These are phyloP conservation scores for Parnassius orleans DNA, from an alignment of 2,888 invertebrate genomes.

Conservation along the genomic window DNA sequence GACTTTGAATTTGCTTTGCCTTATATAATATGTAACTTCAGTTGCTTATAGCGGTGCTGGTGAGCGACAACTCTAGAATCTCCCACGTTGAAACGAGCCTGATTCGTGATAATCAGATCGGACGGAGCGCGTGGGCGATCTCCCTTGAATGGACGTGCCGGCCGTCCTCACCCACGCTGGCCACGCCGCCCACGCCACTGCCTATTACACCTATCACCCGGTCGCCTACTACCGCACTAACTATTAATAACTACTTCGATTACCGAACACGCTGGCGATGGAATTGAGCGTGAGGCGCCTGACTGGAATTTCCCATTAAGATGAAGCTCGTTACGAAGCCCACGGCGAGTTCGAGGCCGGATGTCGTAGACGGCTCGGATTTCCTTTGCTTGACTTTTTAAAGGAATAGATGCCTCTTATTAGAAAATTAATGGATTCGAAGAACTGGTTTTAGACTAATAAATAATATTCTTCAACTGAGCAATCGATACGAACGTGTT, in stretches of 20 bases:
- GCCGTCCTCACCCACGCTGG: slow-evolving; percentile 49
- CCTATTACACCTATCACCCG: slow-evolving; percentile 38
- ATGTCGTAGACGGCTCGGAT: slow-evolving; percentile 3
- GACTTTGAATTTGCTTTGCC: no score
- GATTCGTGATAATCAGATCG: slow-evolving; percentile 57
- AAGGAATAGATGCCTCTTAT: background rate
- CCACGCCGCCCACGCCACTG: slow-evolving; percentile 35
- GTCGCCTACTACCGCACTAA: slow-evolving; percentile 30
- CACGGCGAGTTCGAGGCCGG: slow-evolving; percentile 4
- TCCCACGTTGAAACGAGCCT: slow-evolving; percentile 44
- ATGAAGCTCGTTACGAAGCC: slow-evolving; percentile 8
- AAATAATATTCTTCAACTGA: background rate
- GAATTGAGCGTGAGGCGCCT: slow-evolving; percentile 35
- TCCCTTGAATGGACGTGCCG: slow-evolving; percentile 68
- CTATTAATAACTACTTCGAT: slow-evolving; percentile 51
- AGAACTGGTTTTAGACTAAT: background rate
- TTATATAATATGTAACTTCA: background rate
- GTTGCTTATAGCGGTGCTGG: background rate
- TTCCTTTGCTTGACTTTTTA: slow-evolving; percentile 6
- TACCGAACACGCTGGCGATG: slow-evolving; percentile 48
- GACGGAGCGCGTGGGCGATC: slow-evolving; percentile 52
- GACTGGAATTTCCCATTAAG: slow-evolving; percentile 28
- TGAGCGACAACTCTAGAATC: slow-evolving; percentile 30
- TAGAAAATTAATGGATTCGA: background rate
- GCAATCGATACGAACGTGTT: slow-evolving; percentile 48